phyloP scores from a whole-genome alignment of 37 sponge, comb jelly and placozoan species.

The Chondrosia reniformis region DNA sequence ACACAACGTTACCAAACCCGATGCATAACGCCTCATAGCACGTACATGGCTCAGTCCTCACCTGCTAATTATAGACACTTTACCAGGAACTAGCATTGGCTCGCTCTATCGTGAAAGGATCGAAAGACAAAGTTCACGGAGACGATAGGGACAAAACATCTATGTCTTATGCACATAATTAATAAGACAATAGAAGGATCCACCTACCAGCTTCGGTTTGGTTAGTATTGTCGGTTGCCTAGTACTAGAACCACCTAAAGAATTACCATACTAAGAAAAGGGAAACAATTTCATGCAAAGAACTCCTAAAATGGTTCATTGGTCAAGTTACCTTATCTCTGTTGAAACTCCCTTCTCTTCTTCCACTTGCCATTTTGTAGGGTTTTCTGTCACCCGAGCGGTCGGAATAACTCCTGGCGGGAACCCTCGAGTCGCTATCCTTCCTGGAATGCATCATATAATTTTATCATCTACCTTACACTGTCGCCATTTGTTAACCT shows the following conservation, averaged over 20 bases:
- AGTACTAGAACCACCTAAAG: background rate
- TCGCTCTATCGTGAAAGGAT: background rate
- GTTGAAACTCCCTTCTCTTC: background rate
- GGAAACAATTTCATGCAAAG: background rate
- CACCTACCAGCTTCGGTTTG: background rate
- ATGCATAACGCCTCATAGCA: background rate
- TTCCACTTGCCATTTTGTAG: background rate
- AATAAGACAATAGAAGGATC: background rate
- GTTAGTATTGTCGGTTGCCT: background rate
- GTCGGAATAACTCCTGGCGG: background rate
- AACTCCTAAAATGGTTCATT: background rate
- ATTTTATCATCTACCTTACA: background rate
- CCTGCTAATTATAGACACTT: constrained; percentile 64
- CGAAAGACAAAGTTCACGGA: background rate
- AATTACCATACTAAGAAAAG: background rate
- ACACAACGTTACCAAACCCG: background rate
- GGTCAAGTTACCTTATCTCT: background rate
- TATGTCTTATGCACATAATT: background rate
- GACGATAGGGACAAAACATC: background rate
- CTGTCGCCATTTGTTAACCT: no score
- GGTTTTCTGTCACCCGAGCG: background rate
- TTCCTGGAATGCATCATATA: constrained; percentile 16
- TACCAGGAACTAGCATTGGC: constrained; percentile 33
- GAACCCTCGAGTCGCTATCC: background rate
- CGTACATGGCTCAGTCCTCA: background rate